Base-by-base conservation (phyloP, 2,888 invertebrate species). In the Lycocerus yunnanus region DNA sequence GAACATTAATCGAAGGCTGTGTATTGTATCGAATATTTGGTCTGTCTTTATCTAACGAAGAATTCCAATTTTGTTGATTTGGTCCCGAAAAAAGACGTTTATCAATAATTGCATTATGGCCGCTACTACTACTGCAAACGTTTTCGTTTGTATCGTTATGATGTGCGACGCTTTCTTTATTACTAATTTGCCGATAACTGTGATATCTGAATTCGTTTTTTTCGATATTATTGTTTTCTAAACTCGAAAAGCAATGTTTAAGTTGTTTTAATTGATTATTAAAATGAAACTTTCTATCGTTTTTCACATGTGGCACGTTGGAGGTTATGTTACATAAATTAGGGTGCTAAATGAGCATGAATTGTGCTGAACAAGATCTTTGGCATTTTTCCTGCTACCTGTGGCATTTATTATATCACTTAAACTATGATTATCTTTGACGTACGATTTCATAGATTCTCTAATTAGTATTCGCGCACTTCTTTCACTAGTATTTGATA, bases 211-310 rank as follows among this genome's bases (percentile, higher is more conserved):
- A 65, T n/a, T 58, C 27, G 43, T 58, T 43, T 27, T 59, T 65
- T 13, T 65, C 73, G 15, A 66, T 69, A 58, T 69, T 69, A 65
- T 73, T 69, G 13, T 43, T 43, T 27, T 73, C 73, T 16, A 73
- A 59, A 43, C 73, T 73, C 13, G 69, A 69, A 60, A 72, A 72
- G 5, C 59, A 58, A 24, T 71, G 59, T 59, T 18, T 24, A 14
- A 60, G 58, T 58, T 63, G 61, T 3, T 18, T 68, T 65, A 73
- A 69, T 69, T 73, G 68, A 5, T 58, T 18, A 21, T 27, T 60
- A 24, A 68, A 63, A 21, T 68, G 68, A 66, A 14, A 11, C 15
- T 59, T 68, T 58, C 11, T 58, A 58, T 63, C 63, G 15, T 69
- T 69, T n/a, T 59, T 58, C n/a, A 59, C 21, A 13, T 69, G 69